Evolutionary conservation across 2,113 vertebrate species (phyloP).

Genomic region (Urocynchramus pylzowi): DNA sequence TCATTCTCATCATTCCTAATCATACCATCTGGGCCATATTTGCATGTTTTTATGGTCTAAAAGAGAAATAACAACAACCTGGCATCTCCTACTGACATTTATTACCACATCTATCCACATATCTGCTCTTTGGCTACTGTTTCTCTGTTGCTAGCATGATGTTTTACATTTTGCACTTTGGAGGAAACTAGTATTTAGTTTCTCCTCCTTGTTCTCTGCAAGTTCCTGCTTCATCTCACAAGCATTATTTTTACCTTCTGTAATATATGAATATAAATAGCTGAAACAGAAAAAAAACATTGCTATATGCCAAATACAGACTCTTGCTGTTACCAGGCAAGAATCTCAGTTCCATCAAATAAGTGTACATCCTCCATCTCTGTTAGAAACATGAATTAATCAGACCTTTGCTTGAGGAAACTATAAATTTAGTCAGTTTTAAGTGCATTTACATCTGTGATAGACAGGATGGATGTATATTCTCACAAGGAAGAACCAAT

Average conservation of each 20-base stretch:
- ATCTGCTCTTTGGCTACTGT: neutral
- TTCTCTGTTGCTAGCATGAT: neutral
- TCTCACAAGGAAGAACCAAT: neutral
- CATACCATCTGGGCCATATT: neutral
- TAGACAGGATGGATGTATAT: neutral
- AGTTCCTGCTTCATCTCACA: neutral
- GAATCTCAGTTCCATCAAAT: neutral
- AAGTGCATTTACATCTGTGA: neutral
- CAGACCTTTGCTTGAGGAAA: neutral
- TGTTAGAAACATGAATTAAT: neutral
- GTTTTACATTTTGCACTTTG: neutral
- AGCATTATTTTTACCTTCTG: neutral
- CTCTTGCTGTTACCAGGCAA: neutral
- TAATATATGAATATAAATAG: neutral
- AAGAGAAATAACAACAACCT: neutral
- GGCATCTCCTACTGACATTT: neutral
- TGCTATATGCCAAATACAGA: neutral
- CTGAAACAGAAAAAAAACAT: neutral
- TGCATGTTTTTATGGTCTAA: neutral
- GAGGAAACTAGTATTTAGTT: neutral
- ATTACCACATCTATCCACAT: neutral
- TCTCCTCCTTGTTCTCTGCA: neutral
- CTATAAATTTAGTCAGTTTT: neutral
- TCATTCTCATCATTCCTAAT: neutral
- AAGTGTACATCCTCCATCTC: neutral